Evolutionary conservation across 2,797 vertebrate species (phyloP).

Genomic region (Chloroceryle amazona): DNA sequence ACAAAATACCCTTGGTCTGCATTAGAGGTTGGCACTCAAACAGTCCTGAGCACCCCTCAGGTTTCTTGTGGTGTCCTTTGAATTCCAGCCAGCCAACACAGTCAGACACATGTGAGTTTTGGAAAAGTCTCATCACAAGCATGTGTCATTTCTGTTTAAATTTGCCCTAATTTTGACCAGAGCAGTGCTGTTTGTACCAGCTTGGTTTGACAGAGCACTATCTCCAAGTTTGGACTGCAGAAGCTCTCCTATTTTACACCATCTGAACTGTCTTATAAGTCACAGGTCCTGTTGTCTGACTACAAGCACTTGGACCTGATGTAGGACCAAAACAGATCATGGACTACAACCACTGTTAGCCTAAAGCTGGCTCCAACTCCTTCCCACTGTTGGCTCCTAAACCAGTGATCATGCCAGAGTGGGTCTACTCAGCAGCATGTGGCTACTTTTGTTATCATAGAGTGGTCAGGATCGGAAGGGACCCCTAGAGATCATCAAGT

Average conservation of each 20-base stretch:
- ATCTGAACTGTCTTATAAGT: neutral
- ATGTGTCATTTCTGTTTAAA: conserved; percentile 33
- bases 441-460: neutral
- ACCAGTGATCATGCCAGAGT: neutral
- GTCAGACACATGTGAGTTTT: conserved; percentile 52
- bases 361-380: neutral
- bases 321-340: neutral
- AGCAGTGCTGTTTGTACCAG: conserved; percentile 16
- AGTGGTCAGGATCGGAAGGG: too few species aligned
- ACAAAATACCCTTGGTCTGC: conserved; percentile 8
- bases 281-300: neutral
- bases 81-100: conserved; percentile 36
- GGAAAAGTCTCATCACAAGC: conserved; percentile 37
- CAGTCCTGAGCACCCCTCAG: neutral
- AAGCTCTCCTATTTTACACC: neutral
- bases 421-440: neutral
- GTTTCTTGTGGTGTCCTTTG: conserved; percentile 46
- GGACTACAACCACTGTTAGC: neutral
- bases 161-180: conserved; percentile 39
- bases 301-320: neutral
- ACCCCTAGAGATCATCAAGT: too few species aligned
- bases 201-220: neutral
- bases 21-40: conserved; percentile 28
- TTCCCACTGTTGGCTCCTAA: neutral
- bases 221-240: neutral